Evolutionary conservation across 2,113 vertebrate species (phyloP), one percentile per base, ranked within the genome.

Genomic region (Myocastor coypus): DNA sequence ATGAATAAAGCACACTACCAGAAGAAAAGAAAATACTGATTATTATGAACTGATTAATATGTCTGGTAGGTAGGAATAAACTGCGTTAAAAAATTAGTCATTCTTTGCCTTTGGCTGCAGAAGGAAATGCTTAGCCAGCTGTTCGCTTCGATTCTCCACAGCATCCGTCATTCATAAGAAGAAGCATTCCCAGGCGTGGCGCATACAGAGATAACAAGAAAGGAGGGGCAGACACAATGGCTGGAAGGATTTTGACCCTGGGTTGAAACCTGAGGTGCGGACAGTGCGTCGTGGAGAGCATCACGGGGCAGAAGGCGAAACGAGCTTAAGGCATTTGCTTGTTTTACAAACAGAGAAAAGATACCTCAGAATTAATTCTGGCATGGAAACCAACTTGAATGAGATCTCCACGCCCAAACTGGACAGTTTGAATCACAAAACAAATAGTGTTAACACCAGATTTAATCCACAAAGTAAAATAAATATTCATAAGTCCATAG

Each of bases 381-480:
- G 37, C 66, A 59, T 66, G 83, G 6, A 40, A 57, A 16, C 5
- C 24, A 91, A 86, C 40, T 57, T 75, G 37, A 95, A 95, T 84
- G 59, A 77, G 42, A 0, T 82, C 42, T 52, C 71, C 57, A 28
- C 77, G 69, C 19, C 40, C 93, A 94, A 68, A 12, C 3, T 46
- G 63, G 22, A 73, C 55, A 73, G 57, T 89, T 37, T 81, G 26
- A 93, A 11, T 69, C 80, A 90, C 6, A 59, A 88, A 86, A 91
- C 80, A n/a, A 91, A 57, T 50, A 81, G 32, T 80, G 17, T 66
- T 30, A 94, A 86, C 34, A 52, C 52, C 83, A 89, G 19, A 82
- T 92, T 92, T 89, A 93, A 91, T 8, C 4, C 40, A 84, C 14
- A 91, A 61, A 66, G 78, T 68, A 94, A 94, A 90, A 83, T 13